Conservation (phyloP, 2,797 vertebrate species). For the Mormyrus proboscirostris region DNA sequence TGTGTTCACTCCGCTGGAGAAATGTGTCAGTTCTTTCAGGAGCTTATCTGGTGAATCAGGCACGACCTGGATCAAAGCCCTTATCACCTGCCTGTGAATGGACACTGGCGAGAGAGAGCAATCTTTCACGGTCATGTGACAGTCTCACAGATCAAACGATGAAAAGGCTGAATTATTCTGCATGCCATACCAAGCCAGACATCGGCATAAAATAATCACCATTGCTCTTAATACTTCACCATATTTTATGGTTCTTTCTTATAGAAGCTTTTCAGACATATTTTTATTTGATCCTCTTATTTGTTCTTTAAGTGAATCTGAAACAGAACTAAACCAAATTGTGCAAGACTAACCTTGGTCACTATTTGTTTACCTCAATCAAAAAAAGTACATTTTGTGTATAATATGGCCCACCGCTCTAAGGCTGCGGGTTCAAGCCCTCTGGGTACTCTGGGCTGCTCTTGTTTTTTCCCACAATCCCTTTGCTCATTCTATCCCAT, state of each 20-base stretch:
- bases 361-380: neutral
- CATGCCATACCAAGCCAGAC: neutral
- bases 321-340: neutral
- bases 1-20: neutral
- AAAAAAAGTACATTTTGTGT: neutral
- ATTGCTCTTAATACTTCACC: neutral
- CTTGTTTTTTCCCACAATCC: neutral
- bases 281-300: neutral
- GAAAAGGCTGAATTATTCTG: neutral
- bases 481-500: neutral
- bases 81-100: conserved; percentile 33
- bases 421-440: neutral
- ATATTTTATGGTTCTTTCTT: neutral
- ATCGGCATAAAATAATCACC: neutral
- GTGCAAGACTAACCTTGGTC: neutral
- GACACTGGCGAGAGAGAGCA: neutral
- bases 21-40: neutral
- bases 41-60: neutral
- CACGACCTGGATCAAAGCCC: neutral
- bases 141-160: conserved; percentile 28
- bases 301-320: neutral
- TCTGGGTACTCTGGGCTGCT: neutral
- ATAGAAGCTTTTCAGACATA: neutral
- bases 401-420: neutral
- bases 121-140: conserved; percentile 27